phyloP scores from a whole-genome alignment of 2,888 invertebrate species.

The Pilophorus perplexus region DNA sequence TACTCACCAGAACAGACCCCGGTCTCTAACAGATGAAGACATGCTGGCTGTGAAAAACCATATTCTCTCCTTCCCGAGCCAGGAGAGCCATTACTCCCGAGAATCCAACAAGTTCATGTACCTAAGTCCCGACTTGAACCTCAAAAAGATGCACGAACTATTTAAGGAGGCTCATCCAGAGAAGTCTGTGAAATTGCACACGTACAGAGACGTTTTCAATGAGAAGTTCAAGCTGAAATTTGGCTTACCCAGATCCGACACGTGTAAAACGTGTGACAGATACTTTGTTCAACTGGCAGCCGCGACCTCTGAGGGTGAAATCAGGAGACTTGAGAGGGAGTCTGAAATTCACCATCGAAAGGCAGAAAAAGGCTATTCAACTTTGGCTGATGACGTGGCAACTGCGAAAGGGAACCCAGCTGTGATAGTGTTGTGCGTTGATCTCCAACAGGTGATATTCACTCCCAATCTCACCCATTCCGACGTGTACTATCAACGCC shows the following conservation, averaged over 20 bases:
- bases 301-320: slow-evolving; percentile 22
- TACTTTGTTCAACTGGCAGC: slow-evolving; percentile 34
- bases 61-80: slow-evolving; percentile 6
- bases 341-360: slow-evolving; percentile 33
- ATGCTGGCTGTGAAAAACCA: background rate
- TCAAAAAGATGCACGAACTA: slow-evolving; percentile 15
- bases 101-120: background rate
- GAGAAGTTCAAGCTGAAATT: slow-evolving; percentile 26
- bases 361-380: slow-evolving; percentile 36
- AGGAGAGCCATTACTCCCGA: slow-evolving; percentile 10
- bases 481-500: slow-evolving; percentile 28
- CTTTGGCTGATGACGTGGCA: slow-evolving; percentile 19
- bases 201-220: slow-evolving; percentile 31
- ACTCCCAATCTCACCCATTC: slow-evolving; percentile 35
- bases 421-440: slow-evolving; percentile 35
- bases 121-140: background rate
- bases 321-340: slow-evolving; percentile 10
- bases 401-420: slow-evolving; percentile 1
- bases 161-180: background rate
- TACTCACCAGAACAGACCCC: slow-evolving; percentile 7
- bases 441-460: slow-evolving; percentile 34
- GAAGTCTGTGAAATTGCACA: background rate
- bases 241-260: slow-evolving; percentile 40
- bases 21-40: background rate
- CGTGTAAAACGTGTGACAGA: slow-evolving; percentile 37